Base-by-base conservation (phyloP, 2,888 invertebrate genomes). In the Epinotia ramella region DNA sequence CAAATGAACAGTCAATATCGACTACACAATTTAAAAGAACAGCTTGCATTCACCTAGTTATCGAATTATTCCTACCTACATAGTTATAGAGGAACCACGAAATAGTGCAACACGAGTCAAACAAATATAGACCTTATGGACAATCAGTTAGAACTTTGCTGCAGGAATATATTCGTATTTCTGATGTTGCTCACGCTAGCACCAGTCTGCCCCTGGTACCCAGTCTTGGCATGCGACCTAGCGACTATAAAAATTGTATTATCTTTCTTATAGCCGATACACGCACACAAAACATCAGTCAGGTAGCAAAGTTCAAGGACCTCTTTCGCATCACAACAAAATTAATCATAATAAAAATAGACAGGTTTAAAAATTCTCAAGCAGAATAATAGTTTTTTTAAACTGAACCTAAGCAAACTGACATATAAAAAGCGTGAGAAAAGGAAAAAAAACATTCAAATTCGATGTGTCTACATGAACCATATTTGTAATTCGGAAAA, bases 141-240 rank as follows among this genome's bases (percentile, higher is more conserved):
- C 5, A 46, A 12, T 24, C 13, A 16, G 16, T 46, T 60, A 59
- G 62, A 59, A 46, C 24, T 28, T 60, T 46, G 40, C 59, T 16
- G 59, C 3, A 44, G 46, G 44, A 46, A 46, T 16, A 24, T 69
- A 28, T 46, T 28, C 59, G 46, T 60, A 46, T 24, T 28, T 60
- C n/a, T 13, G 81, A 81, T 82, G 33, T 53, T 78, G 81, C 87
- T 88, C 92, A 93, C 92, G 93, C 91, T 84, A 92, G 83, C 85
- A 83, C 88, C 87, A 84, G 85, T 78, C 86, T 80, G 87, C 86
- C 87, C 90, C 89, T 88, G 91, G 91, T 86, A 88, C 91, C 89
- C 87, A 86, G 86, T 90, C 89, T 85, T 85, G 85, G 81, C 93
- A 92, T 92, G 93, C 92, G 91, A 92, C 89, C 88, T 89, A 86